Conservation (phyloP, 2,888 invertebrate species). For the Hydraecia micacea region DNA sequence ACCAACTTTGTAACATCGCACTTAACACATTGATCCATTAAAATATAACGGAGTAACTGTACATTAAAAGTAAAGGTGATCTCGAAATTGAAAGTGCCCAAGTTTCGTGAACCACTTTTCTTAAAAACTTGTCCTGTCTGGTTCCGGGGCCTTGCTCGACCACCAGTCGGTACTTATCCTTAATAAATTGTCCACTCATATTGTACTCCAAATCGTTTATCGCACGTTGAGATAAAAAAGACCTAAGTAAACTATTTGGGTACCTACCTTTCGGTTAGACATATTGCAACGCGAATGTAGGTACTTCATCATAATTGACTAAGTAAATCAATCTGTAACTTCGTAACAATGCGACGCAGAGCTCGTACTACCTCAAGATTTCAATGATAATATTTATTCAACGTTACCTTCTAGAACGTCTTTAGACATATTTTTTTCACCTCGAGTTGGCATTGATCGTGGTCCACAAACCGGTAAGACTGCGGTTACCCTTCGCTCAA, state of each 20-base stretch:
- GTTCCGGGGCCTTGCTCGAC: conserved; percentile 61
- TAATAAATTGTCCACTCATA: conserved; percentile 8
- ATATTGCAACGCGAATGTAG: conserved; percentile 16
- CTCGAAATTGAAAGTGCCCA: conserved; percentile 77
- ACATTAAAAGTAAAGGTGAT: conserved; percentile 64
- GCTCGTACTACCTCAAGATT: conserved; percentile 49
- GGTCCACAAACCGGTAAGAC: conserved; percentile 86
- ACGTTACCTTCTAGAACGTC: conserved; percentile 79
- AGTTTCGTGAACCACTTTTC: conserved; percentile 74
- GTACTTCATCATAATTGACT: conserved; percentile 33
- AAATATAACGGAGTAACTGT: conserved; percentile 50
- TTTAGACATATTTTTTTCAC: conserved; percentile 84
- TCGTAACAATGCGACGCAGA: conserved; percentile 12
- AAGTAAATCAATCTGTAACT: conserved; percentile 32
- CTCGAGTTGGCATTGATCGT: conserved; percentile 87
- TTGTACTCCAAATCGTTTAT: conserved; percentile 27
- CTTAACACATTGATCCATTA: conserved; percentile 16
- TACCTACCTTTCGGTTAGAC: conserved; percentile 21
- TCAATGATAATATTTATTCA: conserved; percentile 65
- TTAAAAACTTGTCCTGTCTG: conserved; percentile 72
- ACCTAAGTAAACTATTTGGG: conserved; percentile 30
- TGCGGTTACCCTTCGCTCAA: conserved; percentile 87
- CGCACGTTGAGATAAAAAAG: conserved; percentile 40
- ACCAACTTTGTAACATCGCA: conserved; percentile 19
- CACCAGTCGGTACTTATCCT: conserved; percentile 25